These are phyloP conservation scores for Rhinolophus sinicus DNA, from an alignment of 2,113 vertebrate species.

Conservation along the genomic window DNA sequence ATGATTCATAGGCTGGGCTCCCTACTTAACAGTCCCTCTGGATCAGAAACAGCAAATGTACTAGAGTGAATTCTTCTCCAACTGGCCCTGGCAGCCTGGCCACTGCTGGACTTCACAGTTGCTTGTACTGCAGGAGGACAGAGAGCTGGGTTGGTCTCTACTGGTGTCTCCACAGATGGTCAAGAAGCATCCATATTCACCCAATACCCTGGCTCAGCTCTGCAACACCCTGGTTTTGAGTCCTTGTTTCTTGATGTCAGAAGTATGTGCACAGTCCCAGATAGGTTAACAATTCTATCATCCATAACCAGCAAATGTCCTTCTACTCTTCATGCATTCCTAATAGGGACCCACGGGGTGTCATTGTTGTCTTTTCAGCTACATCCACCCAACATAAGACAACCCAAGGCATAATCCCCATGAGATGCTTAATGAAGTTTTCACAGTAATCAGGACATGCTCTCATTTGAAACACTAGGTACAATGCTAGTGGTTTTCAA, in stretches of 20 bases:
- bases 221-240: neutral
- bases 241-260: neutral
- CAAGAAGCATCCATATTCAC: neutral
- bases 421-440: neutral
- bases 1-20: neutral
- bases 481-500: no score
- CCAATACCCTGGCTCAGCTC: neutral
- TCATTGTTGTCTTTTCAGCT: neutral
- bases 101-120: neutral
- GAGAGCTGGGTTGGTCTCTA: neutral
- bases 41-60: neutral
- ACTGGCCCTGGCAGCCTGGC: no score
- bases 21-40: neutral
- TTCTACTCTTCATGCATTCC: neutral
- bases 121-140: accelerated
- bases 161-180: neutral
- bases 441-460: neutral
- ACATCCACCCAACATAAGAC: neutral
- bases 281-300: neutral
- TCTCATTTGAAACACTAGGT: neutral
- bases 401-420: neutral
- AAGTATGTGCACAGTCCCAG: neutral
- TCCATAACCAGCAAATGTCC: neutral
- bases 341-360: neutral
- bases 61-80: neutral